Conservation (phyloP, 2,888 invertebrate species). For the Cephalotes varians region DNA sequence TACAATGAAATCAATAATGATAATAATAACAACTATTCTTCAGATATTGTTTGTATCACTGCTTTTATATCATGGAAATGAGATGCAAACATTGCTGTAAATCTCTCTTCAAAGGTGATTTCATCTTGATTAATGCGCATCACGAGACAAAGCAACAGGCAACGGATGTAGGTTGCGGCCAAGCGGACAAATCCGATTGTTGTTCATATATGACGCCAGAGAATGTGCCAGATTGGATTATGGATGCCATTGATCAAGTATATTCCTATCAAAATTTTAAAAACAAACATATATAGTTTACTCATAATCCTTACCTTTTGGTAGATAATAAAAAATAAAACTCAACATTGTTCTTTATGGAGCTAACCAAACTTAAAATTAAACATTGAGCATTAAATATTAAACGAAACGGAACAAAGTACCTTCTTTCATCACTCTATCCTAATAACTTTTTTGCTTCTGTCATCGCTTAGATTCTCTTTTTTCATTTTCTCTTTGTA, state of each 20-base stretch:
- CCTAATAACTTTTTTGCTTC: too few relatives aligned
- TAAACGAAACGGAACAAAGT: too few relatives aligned
- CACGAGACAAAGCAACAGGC: constrained; percentile 48
- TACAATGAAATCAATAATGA: not conserved
- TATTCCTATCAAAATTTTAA: constrained; percentile 18
- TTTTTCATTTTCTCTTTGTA: too few relatives aligned
- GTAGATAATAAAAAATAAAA: too few relatives aligned
- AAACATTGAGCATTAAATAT: too few relatives aligned
- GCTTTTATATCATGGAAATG: constrained; percentile 56
- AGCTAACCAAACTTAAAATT: too few relatives aligned
- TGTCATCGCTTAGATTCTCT: too few relatives aligned
- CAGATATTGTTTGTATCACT: not conserved
- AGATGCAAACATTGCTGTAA: constrained; percentile 70
- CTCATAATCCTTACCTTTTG: too few relatives aligned
- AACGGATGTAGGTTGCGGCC: constrained; percentile 55
- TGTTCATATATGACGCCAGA: constrained; percentile 66
- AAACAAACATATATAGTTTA: constrained; percentile 6
- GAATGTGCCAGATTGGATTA: constrained; percentile 67
- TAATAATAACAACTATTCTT: constrained; percentile 19
- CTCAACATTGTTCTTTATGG: too few relatives aligned
- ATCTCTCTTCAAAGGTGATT: constrained; percentile 50
- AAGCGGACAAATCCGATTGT: constrained; percentile 41
- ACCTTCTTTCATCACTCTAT: too few relatives aligned
- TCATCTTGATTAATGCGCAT: constrained; percentile 63
- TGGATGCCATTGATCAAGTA: constrained; percentile 65